Evolutionary conservation across 2,797 vertebrate species (phyloP), one percentile per base, ranked within the genome.

Genomic region (Huso huso): DNA sequence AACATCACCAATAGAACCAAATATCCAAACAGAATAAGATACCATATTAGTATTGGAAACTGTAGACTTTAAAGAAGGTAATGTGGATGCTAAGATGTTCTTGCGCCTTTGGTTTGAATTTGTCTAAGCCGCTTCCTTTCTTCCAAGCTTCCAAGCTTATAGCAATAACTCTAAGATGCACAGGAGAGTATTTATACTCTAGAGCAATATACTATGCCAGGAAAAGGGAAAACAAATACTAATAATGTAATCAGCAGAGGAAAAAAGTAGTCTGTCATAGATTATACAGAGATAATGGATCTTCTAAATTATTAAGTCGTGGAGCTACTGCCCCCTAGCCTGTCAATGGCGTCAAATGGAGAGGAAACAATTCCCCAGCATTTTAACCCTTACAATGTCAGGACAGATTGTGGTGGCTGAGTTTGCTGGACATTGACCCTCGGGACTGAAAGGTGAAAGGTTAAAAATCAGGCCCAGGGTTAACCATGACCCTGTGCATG

Each of bases 341-440:
- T 72, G 69, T 69, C 66, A 60, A 66, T 62, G 60, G 61, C 18
- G 69, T 70, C 65, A 61, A 66, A 69, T 67, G 65, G 37, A 68
- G 67, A 63, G 48, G 51, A 68, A 55, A 59, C 49, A 15, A 18
- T 23, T 51, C 66, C 51, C 64, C 60, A 67, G 65, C 62, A 13
- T 8, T 73, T 70, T 70, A 72, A 67, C 74, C 70, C 75, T 77
- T 18, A 2, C 71, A 69, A 72, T 75, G 75, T 80, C 78, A 74
- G 82, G 77, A 81, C 79, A 57, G 73, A 37, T 37, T 37, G 4
- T 37, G 37, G 3, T 37, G 37, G 37, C 3, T 18, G 18, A 2
- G 18, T 18, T 18, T 18, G 18, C 18, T 37, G 37, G 37, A 37
- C 37, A 37, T 37, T 37, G 37, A 37, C 37, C 5, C 3, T 37